Percentiles rank a stretch among this genome's conserved stretches.
Conservation (phyloP, 92 coral and sea anemone genomes). For the Micromussa lordhowensis region DNA sequence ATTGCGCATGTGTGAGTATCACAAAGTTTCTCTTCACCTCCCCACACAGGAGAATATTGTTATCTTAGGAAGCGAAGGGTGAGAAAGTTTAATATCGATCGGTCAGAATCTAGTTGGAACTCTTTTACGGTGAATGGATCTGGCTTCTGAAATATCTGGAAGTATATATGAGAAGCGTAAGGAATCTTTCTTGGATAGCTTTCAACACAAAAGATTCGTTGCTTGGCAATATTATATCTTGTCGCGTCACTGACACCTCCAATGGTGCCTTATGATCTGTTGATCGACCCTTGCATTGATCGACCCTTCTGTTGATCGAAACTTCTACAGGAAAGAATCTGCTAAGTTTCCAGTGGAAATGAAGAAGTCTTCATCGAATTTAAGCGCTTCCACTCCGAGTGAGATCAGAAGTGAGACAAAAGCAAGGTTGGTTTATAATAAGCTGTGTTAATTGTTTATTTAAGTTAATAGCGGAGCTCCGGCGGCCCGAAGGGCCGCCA, state of each 20-base stretch:
- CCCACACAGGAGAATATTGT: conserved; percentile 4
- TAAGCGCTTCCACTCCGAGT: conserved; percentile 69
- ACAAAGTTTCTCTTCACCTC: background rate
- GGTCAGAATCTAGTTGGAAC: background rate
- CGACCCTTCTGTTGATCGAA: background rate
- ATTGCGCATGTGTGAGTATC: conserved; percentile 39
- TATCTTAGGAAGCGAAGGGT: background rate
- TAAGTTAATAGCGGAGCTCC: too few species aligned
- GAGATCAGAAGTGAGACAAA: conserved; percentile 79
- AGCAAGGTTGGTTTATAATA: conserved; percentile 68
- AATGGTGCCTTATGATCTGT: background rate
- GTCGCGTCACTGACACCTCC: background rate
- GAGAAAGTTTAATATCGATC: background rate
- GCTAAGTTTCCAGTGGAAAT: conserved; percentile 7
- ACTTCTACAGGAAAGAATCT: background rate
- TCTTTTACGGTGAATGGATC: too few species aligned
- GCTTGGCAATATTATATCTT: conserved; percentile 6
- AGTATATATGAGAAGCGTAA: background rate
- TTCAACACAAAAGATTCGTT: background rate
- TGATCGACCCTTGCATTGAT: background rate
- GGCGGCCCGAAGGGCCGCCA: too few species aligned
- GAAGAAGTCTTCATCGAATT: conserved; percentile 62
- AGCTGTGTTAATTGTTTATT: too few species aligned
- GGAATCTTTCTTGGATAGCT: background rate
- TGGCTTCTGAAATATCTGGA: too few species aligned